Base-by-base conservation (phyloP, 2,797 vertebrate genomes). In the Characodon lateralis region DNA sequence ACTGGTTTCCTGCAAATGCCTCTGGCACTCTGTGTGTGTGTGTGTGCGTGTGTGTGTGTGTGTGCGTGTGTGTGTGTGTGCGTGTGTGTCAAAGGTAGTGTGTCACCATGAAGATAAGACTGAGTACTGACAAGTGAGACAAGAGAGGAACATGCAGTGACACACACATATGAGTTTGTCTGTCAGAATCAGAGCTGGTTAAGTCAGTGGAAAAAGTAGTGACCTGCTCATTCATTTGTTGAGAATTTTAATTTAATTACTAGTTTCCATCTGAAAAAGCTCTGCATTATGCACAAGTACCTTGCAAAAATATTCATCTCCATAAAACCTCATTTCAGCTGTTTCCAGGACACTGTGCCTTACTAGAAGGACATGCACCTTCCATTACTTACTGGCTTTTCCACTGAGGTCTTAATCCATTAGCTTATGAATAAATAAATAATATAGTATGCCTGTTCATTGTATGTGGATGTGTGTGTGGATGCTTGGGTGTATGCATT, bases 401-500 rank as follows among this genome's bases (percentile, higher is more conserved):
- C 82, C 87, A 84, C 77, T 28, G 77, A 78, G 66, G 48, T 31
- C 55, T 50, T 80, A 76, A 87, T 90, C 89, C 88, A 91, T 91
- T 79, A 89, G 66, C 69, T 85, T 84, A 89, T 91, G 74, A 92
- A 93, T 93, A 89, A 91, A 91, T 90, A 89, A 87, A 88, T 86
- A 85, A 85, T 43, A 86, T 81, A 81, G 85, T 83, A 39, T 76
- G 50, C 8, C 66, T 63, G 70, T 81, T 53, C 41, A 55, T 48
- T 48, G 13, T 55, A 51, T n/a, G 41, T 61, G 74, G 13, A 24
- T 6, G 16, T 78, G 43, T 58, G 48, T 58, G 48, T 16, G 65
- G 1, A 46, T 13, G 41, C 12, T 43, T 69, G 24, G 24, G 26
- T 82, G 63, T 53, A 41, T 82, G 81, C 50, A 82, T 86, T 86